A percentile compares a stretch with the other conserved stretches of the same genome.
These are phyloP conservation scores for Fregetta grallaria DNA, from an alignment of 2,113 vertebrate species.

Conservation along the genomic window DNA sequence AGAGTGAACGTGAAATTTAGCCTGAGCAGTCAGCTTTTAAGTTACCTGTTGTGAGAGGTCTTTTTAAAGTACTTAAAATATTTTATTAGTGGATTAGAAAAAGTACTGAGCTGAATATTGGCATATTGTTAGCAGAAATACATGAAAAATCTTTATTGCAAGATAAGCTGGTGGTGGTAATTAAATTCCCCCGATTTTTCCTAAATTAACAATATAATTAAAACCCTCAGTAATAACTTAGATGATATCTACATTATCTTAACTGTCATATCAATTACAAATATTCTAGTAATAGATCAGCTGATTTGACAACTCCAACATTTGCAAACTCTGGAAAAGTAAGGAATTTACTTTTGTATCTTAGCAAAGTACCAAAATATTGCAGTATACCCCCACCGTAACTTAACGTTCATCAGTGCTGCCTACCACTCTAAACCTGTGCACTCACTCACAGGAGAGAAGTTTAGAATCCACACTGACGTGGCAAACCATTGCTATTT, in stretches of 20 bases:
- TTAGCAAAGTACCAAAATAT: background rate
- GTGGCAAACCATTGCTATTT: background rate
- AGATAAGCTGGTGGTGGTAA: background rate
- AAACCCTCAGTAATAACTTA: background rate
- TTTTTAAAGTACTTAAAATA: background rate
- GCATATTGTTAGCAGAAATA: background rate
- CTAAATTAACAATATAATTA: constrained; percentile 10
- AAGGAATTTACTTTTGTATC: background rate
- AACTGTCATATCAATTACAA: background rate
- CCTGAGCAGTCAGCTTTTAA: background rate
- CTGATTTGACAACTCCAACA: background rate
- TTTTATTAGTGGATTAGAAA: background rate
- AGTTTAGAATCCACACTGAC: background rate
- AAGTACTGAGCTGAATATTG: background rate
- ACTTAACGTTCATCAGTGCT: background rate
- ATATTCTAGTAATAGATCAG: background rate
- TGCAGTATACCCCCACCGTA: background rate
- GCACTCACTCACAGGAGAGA: background rate
- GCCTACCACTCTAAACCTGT: background rate
- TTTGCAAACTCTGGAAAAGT: background rate
- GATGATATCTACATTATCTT: background rate
- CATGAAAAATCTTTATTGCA: background rate
- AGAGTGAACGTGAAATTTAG: background rate
- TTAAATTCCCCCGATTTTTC: background rate
- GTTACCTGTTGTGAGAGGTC: background rate